Evolutionary conservation across 2,113 vertebrate species (phyloP).

Genomic region (Sander lucioperca): DNA sequence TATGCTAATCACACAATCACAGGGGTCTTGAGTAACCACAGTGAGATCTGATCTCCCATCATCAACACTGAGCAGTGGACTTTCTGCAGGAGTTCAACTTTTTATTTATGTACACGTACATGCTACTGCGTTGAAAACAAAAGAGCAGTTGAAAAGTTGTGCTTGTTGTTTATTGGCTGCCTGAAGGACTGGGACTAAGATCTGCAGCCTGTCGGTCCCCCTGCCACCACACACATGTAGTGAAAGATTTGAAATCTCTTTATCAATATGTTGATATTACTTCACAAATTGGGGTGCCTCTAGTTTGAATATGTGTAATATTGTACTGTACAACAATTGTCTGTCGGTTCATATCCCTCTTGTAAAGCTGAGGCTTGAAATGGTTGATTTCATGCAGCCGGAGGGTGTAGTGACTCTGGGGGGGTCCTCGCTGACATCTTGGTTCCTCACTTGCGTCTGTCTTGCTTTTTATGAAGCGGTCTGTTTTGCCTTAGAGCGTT

Average conservation of each 20-base stretch:
- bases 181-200: conserved; percentile 31
- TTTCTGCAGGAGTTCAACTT: conserved; percentile 59
- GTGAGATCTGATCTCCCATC: not conserved
- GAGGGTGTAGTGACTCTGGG: conserved; percentile 10
- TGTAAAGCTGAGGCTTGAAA: conserved; percentile 54
- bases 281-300: conserved; percentile 55
- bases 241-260: conserved; percentile 24
- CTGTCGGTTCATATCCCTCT: conserved; percentile 48
- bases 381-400: conserved; percentile 31
- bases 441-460: conserved; percentile 55
- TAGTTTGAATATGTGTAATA: conserved; percentile 53
- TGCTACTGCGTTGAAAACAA: conserved; percentile 41
- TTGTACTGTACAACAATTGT: conserved; percentile 59
- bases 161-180: conserved; percentile 7
- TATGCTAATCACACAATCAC: conserved; percentile 75
- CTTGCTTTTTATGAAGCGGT: conserved; percentile 69
- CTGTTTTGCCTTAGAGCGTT: conserved; percentile 84
- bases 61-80: conserved; percentile 38
- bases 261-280: conserved; percentile 39
- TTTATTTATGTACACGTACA: conserved; percentile 69
- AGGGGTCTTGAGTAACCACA: conserved; percentile 10
- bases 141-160: conserved; percentile 16
- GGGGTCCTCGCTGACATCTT: conserved; percentile 38
- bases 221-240: conserved; percentile 5
- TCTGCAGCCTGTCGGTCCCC: conserved; percentile 7